Conservation (phyloP, 2,797 vertebrate species). For the Parauchenoglanis ngamensis region DNA sequence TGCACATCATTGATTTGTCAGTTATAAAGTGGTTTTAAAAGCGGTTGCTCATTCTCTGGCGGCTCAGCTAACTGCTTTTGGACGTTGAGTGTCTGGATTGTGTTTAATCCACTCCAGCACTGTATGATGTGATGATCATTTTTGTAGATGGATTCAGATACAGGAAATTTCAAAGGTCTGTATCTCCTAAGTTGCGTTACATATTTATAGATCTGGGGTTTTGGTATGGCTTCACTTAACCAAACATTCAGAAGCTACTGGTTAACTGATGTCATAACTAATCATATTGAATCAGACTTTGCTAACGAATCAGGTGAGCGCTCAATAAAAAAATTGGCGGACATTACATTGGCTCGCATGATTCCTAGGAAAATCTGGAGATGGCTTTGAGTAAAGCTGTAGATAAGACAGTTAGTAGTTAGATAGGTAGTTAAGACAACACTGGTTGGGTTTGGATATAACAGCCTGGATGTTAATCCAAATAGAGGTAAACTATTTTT, state of each 20-base stretch:
- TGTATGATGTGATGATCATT: neutral
- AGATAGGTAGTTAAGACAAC: neutral
- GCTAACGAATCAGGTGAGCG: neutral
- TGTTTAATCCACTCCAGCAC: neutral
- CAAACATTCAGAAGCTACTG: neutral
- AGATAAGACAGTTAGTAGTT: neutral
- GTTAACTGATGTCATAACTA: neutral
- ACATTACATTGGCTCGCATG: neutral
- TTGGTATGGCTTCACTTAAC: neutral
- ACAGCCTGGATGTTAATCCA: neutral
- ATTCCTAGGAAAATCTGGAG: neutral
- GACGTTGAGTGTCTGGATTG: neutral
- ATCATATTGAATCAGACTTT: neutral
- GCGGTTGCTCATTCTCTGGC: neutral
- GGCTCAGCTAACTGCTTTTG: neutral
- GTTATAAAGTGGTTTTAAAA: neutral
- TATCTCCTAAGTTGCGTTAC: neutral
- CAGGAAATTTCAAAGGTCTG: neutral
- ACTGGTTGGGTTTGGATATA: neutral
- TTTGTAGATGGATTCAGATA: neutral
- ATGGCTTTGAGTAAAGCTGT: neutral
- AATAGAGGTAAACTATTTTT: neutral
- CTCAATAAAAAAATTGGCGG: neutral
- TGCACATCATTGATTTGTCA: neutral
- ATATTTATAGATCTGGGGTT: neutral